Evolutionary conservation across 1,140 invertebrate species (phyloP).

Genomic region (Philotrypesis tridentata): DNA sequence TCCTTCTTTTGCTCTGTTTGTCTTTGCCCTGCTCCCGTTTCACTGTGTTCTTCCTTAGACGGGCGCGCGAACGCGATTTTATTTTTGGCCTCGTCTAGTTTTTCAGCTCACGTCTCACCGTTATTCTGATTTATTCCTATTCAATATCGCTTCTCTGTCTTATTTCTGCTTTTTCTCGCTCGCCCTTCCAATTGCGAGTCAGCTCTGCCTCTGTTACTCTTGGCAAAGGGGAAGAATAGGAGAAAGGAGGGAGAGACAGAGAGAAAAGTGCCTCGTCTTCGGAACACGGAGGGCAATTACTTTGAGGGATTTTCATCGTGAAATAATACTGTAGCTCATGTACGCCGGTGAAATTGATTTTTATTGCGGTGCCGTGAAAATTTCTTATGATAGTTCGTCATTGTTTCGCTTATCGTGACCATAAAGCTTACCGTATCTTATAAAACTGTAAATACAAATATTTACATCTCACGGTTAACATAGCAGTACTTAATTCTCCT

Average conservation of each 20-base stretch:
- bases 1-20: background rate
- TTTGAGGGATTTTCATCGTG: background rate
- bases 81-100: slow-evolving; percentile 32
- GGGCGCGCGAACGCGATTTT: slow-evolving; percentile 10
- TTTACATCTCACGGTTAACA: too few relatives aligned
- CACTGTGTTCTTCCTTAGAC: background rate
- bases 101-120: slow-evolving; percentile 35
- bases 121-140: slow-evolving; percentile 47
- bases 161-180: background rate
- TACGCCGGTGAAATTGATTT: background rate
- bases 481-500: too few relatives aligned
- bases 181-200: background rate
- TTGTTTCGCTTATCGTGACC: background rate
- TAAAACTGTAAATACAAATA: too few relatives aligned
- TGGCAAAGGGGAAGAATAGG: too few relatives aligned
- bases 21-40: background rate
- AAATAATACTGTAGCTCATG: background rate
- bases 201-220: slow-evolving; percentile 1
- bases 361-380: background rate
- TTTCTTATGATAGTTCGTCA: background rate
- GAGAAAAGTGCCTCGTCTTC: background rate
- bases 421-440: too few relatives aligned
- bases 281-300: background rate
- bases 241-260: background rate
- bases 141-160: slow-evolving; percentile 43